phyloP scores from a whole-genome alignment of 2,797 vertebrate species.

The Muscicapa comitata region DNA sequence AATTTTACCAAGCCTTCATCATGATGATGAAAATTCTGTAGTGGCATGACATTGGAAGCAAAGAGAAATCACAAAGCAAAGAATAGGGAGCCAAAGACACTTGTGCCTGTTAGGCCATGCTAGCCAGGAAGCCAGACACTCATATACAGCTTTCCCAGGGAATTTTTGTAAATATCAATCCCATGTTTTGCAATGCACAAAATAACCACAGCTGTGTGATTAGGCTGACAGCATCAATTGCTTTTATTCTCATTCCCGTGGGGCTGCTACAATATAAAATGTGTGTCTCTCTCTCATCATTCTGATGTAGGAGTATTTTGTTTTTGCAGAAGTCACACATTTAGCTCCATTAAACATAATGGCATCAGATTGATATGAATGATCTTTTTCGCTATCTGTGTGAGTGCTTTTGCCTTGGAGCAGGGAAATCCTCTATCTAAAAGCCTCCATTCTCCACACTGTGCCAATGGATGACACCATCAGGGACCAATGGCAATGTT shows the following conservation, averaged over 20 bases:
- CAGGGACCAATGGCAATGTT: not conserved
- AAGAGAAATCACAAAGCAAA: not conserved
- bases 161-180: not conserved
- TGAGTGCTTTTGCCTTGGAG: not conserved
- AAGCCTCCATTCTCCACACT: not conserved
- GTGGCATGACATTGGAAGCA: not conserved
- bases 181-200: not conserved
- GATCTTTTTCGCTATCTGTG: not conserved
- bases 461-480: not conserved
- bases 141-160: not conserved
- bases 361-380: constrained; percentile 15
- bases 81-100: not conserved
- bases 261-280: not conserved
- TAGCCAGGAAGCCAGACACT: not conserved
- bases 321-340: constrained; percentile 9
- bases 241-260: not conserved
- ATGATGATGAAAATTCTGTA: not conserved
- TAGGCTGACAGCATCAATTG: not conserved
- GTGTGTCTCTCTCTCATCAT: not conserved
- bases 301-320: not conserved
- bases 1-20: not conserved
- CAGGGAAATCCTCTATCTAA: constrained; percentile 2
- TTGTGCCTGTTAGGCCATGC: not conserved
- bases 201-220: not conserved
- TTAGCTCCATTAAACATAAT: constrained; percentile 42